Evolutionary conservation across 2,113 vertebrate genomes (phyloP).

Genomic region (Anoplopoma fimbria): DNA sequence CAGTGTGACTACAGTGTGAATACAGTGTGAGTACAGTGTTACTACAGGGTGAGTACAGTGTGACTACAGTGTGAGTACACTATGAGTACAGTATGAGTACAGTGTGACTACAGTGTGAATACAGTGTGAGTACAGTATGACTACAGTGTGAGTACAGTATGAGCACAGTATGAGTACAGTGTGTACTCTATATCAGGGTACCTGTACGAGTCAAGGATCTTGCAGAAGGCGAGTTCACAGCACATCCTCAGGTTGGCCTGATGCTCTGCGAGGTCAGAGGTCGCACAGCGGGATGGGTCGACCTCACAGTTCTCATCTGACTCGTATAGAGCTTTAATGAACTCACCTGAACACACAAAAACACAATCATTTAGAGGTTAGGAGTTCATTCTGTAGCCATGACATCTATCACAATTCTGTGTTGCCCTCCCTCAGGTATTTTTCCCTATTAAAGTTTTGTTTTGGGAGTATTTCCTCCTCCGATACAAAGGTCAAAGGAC

Average conservation of each 20-base stretch:
- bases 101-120: not conserved
- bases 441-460: no score
- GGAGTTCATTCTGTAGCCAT: no score
- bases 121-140: not conserved
- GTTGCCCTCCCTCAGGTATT: no score
- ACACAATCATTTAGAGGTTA: no score
- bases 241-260: constrained; percentile 99
- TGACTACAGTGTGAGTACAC: not conserved
- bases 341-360: constrained; percentile 87
- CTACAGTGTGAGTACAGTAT: not conserved
- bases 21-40: no score
- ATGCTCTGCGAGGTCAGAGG: constrained; percentile 91
- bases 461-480: no score
- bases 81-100: not conserved
- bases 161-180: not conserved
- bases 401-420: no score
- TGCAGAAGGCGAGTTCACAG: constrained; percentile 98
- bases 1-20: no score
- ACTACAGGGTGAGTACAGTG: no score
- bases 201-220: constrained; percentile 99
- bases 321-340: constrained; percentile 97
- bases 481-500: no score
- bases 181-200: constrained; percentile 47
- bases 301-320: constrained; percentile 99
- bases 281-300: constrained; percentile 91